Conservation (phyloP, 2,113 vertebrate genomes). For the Clarias macrocephalus region DNA sequence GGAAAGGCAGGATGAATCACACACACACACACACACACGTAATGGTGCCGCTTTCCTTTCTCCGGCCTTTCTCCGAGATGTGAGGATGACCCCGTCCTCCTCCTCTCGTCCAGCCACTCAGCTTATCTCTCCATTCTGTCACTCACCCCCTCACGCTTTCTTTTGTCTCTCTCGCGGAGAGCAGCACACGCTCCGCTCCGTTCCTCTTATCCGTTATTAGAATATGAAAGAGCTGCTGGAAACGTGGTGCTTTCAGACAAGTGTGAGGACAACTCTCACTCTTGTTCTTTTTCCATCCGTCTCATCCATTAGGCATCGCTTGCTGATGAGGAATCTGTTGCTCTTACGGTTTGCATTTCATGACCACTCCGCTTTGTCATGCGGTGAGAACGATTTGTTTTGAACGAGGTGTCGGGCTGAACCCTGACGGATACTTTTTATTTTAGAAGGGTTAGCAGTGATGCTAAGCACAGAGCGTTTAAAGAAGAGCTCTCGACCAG, state of each 20-base stretch:
- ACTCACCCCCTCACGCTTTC: not conserved
- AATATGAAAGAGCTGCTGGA: conserved; percentile 39
- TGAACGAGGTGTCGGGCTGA: not conserved
- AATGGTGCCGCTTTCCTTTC: conserved; percentile 11
- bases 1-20: not conserved
- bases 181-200: not conserved
- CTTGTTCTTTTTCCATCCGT: not conserved
- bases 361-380: not conserved
- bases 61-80: not conserved
- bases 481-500: not conserved
- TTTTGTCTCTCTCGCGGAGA: conserved; percentile 16
- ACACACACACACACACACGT: not conserved
- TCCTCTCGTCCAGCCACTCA: not conserved
- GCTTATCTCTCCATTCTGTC: not conserved
- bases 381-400: not conserved
- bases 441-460: too few relatives aligned
- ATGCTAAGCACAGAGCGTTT: not conserved
- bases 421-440: not conserved
- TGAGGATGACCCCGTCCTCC: conserved; percentile 5
- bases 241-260: not conserved
- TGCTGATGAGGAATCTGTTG: not conserved
- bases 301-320: not conserved
- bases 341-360: not conserved
- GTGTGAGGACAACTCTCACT: not conserved
- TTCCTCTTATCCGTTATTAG: conserved; percentile 28